phyloP scores from a whole-genome alignment of 2,113 vertebrate genomes.

The Lagenorhynchus albirostris region DNA sequence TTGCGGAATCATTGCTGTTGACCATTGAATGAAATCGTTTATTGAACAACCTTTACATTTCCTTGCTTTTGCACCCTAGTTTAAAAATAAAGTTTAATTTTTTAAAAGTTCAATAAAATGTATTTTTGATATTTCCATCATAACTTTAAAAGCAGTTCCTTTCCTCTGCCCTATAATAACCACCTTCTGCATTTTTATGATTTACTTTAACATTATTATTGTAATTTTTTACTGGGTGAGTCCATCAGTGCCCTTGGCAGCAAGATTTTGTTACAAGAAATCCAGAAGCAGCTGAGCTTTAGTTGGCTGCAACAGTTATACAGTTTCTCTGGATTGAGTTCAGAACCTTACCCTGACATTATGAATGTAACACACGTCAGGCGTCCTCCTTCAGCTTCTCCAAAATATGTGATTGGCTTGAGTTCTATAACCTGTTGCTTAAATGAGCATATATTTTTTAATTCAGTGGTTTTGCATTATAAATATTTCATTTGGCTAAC shows the following conservation, averaged over 20 bases:
- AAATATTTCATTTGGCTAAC: slow-evolving; percentile 31
- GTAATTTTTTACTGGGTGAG: slow-evolving; percentile 57
- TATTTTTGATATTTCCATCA: slow-evolving; percentile 57
- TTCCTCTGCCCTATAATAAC: slow-evolving; percentile 37
- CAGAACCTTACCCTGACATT: neutral
- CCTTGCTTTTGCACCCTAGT: slow-evolving; percentile 40
- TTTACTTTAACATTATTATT: slow-evolving; percentile 61
- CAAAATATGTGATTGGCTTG: neutral
- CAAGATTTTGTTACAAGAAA: slow-evolving; percentile 59
- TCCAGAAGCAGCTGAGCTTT: slow-evolving; percentile 43
- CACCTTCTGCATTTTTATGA: slow-evolving; percentile 58
- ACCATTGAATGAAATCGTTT: slow-evolving; percentile 29
- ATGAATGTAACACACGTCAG: neutral
- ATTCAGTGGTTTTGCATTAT: neutral
- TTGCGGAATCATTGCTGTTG: slow-evolving; percentile 26
- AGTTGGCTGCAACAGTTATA: slow-evolving; percentile 5
- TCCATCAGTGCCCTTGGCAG: slow-evolving; percentile 45
- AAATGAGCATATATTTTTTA: neutral
- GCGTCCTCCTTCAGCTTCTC: slow-evolving; percentile 1
- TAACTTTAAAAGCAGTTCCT: slow-evolving; percentile 41
- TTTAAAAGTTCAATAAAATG: slow-evolving; percentile 44
- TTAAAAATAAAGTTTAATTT: slow-evolving; percentile 60
- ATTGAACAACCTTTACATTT: slow-evolving; percentile 33
- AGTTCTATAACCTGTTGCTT: neutral
- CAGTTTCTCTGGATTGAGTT: slow-evolving; percentile 22